Evolutionary conservation across 2,888 invertebrate genomes (phyloP), one percentile per base, ranked within the genome.

Genomic region (Molorchus minor): DNA sequence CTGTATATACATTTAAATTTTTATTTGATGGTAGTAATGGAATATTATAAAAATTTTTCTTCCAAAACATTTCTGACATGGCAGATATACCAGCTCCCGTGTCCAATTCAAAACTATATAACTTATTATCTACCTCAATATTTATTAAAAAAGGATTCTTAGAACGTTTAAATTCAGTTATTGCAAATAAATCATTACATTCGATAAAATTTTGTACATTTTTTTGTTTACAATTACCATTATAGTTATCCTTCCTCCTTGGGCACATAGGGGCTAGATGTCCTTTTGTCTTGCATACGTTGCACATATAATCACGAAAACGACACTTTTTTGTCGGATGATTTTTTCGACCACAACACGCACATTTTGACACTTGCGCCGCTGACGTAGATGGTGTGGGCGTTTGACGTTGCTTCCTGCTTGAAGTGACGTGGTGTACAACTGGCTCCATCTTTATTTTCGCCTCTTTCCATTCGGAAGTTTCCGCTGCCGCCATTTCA

Each of bases 171-270:
- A 10, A 2, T 41, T 44, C 33, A 5, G 43, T 43, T 17, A 53
- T n/a, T n/a, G n/a, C n/a, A 25, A 2, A 30, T 20, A 13, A 43
- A 53, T 44, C 20, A 7, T 53, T 30, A 20, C 20, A 16, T 56
- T 56, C 43, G 20, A 56, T 30, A 20, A 57, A 61, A 53, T 61
- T 57, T 53, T 58, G 41, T 19, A 47, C 30, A 21, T 41, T 13
- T 51, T 35, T 55, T 10, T 38, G 40, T 17, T 30, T 29, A 52
- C 16, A 41, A 5, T 7, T 20, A 20, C 17, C 17, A 17, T 30
- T 35, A 25, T 45, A 35, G 54, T 44, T 20, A 1, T 36, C 29
- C 29, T 56, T 56, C 38, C 56, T 56, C 35, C 44, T 51, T 41
- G 49, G 49, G 38, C 49, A 59, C 19, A 60, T 38, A 8, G 52